A percentile compares a stretch with the other conserved stretches of the same genome.
Conservation (phyloP, 2,113 vertebrate species). For the Nesoenas mayeri region DNA sequence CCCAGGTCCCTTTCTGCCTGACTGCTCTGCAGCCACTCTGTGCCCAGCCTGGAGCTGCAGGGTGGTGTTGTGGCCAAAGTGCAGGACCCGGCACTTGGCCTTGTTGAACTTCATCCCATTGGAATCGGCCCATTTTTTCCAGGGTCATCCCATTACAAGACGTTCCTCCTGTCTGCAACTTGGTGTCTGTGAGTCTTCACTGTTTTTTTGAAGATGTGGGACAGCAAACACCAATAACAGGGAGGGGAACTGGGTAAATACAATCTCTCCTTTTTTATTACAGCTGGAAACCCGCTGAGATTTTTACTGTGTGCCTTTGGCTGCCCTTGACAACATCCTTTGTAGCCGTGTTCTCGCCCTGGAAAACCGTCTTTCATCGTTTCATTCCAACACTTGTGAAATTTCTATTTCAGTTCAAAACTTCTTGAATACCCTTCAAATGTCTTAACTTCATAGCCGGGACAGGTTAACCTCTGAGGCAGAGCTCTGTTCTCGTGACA, state of each 20-base stretch:
- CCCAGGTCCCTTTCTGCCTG: too few species aligned
- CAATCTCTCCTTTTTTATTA: background rate
- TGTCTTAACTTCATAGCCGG: slow-evolving; percentile 23
- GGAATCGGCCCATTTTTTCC: too few species aligned
- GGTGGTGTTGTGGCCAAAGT: too few species aligned
- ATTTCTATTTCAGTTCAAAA: slow-evolving; percentile 29
- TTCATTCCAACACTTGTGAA: background rate
- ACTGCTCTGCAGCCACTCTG: too few species aligned
- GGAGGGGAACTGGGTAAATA: background rate
- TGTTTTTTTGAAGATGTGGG: background rate
- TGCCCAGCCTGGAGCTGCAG: too few species aligned
- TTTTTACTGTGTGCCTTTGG: background rate
- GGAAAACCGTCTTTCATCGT: slow-evolving; percentile 1
- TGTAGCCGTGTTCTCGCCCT: background rate
- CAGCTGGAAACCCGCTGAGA: background rate
- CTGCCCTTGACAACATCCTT: background rate
- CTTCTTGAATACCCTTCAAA: slow-evolving; percentile 19
- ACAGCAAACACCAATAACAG: background rate
- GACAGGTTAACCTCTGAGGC: slow-evolving; percentile 16
- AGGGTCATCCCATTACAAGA: background rate
- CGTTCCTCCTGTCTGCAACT: background rate
- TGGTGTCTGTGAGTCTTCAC: background rate
- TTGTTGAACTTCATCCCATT: too few species aligned
- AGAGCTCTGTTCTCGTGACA: background rate
- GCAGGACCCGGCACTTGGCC: too few species aligned